These are phyloP conservation scores for Drosophila incognita DNA, from an alignment of 2,888 invertebrate genomes.

Conservation along the genomic window DNA sequence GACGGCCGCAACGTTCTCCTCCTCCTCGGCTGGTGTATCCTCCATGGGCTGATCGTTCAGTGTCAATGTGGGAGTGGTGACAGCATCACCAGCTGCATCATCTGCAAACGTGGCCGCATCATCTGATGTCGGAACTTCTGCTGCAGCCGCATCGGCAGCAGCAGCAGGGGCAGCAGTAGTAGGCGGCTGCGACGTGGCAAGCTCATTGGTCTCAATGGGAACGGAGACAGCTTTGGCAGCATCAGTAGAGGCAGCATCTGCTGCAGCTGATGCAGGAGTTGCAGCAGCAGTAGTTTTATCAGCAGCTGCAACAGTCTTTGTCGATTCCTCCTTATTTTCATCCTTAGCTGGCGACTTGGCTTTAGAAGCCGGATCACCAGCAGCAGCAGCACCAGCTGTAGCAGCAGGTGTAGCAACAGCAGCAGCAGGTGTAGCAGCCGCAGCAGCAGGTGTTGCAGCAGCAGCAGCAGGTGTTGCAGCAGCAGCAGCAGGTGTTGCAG, in stretches of 20 bases:
- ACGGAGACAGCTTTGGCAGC: conserved; percentile 12
- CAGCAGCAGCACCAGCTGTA: not conserved
- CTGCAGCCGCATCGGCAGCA: not conserved
- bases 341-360: conserved; percentile 20
- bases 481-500: not conserved
- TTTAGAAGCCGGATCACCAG: conserved; percentile 13
- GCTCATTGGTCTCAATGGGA: conserved; percentile 42
- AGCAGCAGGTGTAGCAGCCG: too few species aligned
- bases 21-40: conserved; percentile 82
- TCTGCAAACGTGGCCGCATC: not conserved
- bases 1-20: conserved; percentile 45
- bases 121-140: not conserved
- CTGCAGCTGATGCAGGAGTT: conserved; percentile 7
- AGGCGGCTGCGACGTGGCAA: conserved; percentile 38
- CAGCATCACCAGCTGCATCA: not conserved
- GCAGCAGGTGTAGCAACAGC: conserved; percentile 13
- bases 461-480: not conserved
- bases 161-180: not conserved
- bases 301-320: conserved; percentile 14
- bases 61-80: conserved; percentile 64
- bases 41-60: conserved; percentile 78
- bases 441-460: conserved; percentile 4
- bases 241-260: not conserved
- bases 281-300: conserved; percentile 1
- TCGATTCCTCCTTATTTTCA: conserved; percentile 14